Evolutionary conservation across 2,888 invertebrate genomes (phyloP).

Genomic region (Amphipyra tragopoginis): DNA sequence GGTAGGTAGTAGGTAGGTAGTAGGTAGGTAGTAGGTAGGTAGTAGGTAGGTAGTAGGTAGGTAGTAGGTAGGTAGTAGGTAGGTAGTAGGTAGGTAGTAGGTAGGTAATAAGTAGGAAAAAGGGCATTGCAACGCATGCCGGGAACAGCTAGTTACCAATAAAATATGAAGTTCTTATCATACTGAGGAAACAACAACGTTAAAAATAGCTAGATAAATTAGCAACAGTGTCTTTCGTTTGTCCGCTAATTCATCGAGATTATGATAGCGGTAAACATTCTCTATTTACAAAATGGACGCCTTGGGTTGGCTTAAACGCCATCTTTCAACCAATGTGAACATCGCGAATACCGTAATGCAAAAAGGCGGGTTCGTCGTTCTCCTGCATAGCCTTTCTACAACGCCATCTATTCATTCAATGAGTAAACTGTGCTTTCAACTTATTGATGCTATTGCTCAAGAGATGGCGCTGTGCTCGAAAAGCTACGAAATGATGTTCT

Average conservation of each 20-base stretch:
- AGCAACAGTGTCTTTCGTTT: slow-evolving; percentile 15
- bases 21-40: too few species aligned
- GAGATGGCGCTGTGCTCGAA: slow-evolving; percentile 27
- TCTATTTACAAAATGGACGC: slow-evolving; percentile 61
- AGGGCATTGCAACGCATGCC: too few species aligned
- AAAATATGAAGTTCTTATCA: neutral
- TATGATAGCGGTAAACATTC: slow-evolving; percentile 52
- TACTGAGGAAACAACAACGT: slow-evolving; percentile 10
- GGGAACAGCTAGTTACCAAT: too few species aligned
- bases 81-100: too few species aligned
- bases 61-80: too few species aligned
- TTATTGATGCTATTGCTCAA: neutral
- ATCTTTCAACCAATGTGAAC: slow-evolving; percentile 53
- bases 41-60: too few species aligned
- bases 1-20: too few species aligned
- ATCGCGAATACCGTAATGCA: slow-evolving; percentile 43
- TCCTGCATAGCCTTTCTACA: neutral
- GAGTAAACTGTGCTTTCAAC: slow-evolving; percentile 9
- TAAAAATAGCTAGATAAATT: slow-evolving; percentile 1
- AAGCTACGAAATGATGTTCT: neutral
- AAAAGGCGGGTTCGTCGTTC: slow-evolving; percentile 24
- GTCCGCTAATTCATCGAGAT: slow-evolving; percentile 31
- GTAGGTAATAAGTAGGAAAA: too few species aligned
- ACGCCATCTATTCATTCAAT: slow-evolving; percentile 41
- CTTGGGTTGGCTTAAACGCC: slow-evolving; percentile 38